These are phyloP conservation scores for Hypsibius dujardini DNA, from an alignment of 1,140 invertebrate species.

Conservation along the genomic window DNA sequence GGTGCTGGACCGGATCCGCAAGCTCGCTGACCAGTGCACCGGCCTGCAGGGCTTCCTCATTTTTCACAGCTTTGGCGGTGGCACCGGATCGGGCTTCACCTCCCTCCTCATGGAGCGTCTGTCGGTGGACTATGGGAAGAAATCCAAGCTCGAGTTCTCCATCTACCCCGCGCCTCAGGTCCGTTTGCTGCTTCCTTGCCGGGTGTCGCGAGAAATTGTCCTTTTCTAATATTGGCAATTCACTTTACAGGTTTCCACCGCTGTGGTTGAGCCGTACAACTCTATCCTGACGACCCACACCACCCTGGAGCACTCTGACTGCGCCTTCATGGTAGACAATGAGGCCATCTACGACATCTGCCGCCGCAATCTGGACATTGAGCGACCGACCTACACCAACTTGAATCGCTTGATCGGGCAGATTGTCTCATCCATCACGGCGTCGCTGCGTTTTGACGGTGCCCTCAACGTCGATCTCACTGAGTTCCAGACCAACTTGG, in stretches of 20 bases:
- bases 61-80: constrained; percentile 76
- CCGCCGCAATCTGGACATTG: constrained; percentile 65
- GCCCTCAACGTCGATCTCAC: constrained; percentile 70
- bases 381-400: constrained; percentile 60
- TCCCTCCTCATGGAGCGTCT: constrained; percentile 69
- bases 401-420: constrained; percentile 61
- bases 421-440: constrained; percentile 68
- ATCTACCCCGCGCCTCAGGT: constrained; percentile 70
- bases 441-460: constrained; percentile 70
- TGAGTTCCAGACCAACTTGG: constrained; percentile 73
- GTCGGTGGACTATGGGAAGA: constrained; percentile 73
- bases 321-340: constrained; percentile 50
- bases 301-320: constrained; percentile 35
- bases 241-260: constrained; percentile 29
- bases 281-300: constrained; percentile 35
- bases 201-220: constrained; percentile 19
- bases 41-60: constrained; percentile 70
- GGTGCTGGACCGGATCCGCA: constrained; percentile 56
- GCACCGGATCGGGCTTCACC: constrained; percentile 69
- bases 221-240: background rate
- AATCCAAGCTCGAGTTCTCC: constrained; percentile 68
- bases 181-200: constrained; percentile 21
- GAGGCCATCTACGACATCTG: constrained; percentile 83
- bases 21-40: constrained; percentile 65
- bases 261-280: constrained; percentile 36